Conservation (phyloP, 2,797 vertebrate genomes). For the Microhierax caerulescens region DNA sequence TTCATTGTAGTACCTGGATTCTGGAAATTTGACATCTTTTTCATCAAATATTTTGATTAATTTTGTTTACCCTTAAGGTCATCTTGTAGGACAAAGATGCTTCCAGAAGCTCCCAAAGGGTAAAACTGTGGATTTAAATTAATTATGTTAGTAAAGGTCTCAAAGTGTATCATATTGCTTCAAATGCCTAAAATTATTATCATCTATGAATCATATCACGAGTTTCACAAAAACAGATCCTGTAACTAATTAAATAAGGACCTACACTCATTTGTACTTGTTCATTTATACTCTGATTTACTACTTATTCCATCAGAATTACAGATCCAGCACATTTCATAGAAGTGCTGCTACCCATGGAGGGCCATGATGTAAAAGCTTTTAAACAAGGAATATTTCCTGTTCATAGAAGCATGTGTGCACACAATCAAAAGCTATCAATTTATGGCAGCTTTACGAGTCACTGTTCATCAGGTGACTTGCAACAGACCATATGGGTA, state of each 20-base stretch:
- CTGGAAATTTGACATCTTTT: neutral
- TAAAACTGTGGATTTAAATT: neutral
- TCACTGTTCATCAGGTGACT: neutral
- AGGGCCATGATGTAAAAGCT: neutral
- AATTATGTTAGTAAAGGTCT: neutral
- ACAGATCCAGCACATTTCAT: neutral
- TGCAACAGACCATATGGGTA: neutral
- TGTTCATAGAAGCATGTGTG: neutral
- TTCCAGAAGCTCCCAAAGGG: neutral
- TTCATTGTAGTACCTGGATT: neutral
- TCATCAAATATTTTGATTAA: neutral
- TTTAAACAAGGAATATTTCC: neutral
- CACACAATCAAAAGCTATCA: neutral
- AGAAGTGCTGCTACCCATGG: neutral
- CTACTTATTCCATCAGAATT: neutral
- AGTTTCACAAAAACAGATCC: neutral
- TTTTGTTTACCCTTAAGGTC: neutral
- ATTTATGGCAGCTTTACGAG: neutral
- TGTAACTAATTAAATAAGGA: neutral
- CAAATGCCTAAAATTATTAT: neutral
- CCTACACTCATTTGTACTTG: neutral
- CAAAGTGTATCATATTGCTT: neutral
- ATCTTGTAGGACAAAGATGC: neutral
- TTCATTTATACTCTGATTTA: neutral
- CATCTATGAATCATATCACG: neutral